Evolutionary conservation across 2,888 invertebrate genomes (phyloP).

Genomic region (Thymelicus sylvestris): DNA sequence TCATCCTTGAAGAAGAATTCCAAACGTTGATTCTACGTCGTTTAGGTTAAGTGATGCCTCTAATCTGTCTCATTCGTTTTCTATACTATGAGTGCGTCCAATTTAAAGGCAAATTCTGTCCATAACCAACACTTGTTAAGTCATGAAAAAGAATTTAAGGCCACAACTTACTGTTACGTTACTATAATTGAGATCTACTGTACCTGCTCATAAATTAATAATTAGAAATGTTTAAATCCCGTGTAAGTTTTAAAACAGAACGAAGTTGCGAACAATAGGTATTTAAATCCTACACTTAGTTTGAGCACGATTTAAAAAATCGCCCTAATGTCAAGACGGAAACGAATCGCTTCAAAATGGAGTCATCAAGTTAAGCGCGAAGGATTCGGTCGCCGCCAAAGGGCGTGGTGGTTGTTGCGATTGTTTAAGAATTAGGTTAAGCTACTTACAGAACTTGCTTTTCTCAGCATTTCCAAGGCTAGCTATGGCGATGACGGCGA

Average conservation of each 20-base stretch:
- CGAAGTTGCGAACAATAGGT: not conserved
- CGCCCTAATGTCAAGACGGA: conserved; percentile 9
- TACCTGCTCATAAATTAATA: not conserved
- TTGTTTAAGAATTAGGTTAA: conserved; percentile 4
- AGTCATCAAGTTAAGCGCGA: conserved; percentile 47
- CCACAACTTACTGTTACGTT: not conserved
- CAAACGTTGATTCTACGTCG: too few species aligned
- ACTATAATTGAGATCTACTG: not conserved
- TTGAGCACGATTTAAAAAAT: not conserved
- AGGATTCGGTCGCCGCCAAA: conserved; percentile 45
- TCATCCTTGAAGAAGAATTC: too few species aligned
- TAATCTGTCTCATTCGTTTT: too few species aligned
- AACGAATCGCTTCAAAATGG: conserved; percentile 47
- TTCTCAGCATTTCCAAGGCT: conserved; percentile 73
- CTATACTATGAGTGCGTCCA: too few species aligned
- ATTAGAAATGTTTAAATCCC: not conserved
- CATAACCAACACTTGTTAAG: not conserved
- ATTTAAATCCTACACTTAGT: not conserved
- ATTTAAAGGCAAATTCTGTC: too few species aligned
- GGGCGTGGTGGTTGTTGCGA: conserved; percentile 42
- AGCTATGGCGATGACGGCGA: conserved; percentile 64
- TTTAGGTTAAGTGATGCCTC: too few species aligned
- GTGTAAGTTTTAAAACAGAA: not conserved
- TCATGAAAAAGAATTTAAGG: not conserved
- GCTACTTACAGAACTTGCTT: conserved; percentile 82